Evolutionary conservation across 2,888 invertebrate species (phyloP).

Genomic region (Andrena dorsata): DNA sequence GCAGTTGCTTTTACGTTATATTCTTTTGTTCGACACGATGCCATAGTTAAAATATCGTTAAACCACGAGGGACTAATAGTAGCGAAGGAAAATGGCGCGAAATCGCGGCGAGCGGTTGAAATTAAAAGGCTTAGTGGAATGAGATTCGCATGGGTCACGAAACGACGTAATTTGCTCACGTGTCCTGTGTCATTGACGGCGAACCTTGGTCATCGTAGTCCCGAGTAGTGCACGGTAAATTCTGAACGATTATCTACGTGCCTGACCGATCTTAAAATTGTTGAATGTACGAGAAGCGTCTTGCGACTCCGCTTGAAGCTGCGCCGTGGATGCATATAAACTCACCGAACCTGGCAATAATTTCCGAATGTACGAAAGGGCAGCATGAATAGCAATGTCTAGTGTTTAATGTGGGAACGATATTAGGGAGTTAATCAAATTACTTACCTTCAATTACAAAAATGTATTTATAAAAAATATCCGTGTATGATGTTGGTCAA

Average conservation of each 20-base stretch:
- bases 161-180: constrained; percentile 70
- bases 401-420: no score
- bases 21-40: neutral
- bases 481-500: no score
- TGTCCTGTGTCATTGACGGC: constrained; percentile 66
- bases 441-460: no score
- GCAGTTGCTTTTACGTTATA: no score
- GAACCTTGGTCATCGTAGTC: constrained; percentile 55
- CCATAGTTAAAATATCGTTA: neutral
- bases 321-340: neutral
- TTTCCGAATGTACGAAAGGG: neutral
- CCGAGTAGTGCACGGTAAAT: constrained; percentile 69
- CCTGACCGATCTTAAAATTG: constrained; percentile 53
- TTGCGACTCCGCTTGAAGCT: constrained; percentile 6
- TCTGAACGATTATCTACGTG: constrained; percentile 69
- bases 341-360: neutral
- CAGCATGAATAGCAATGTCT: no score
- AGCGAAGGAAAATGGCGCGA: constrained; percentile 34
- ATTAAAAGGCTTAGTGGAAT: constrained; percentile 73
- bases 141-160: constrained; percentile 57
- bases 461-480: no score
- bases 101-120: constrained; percentile 70
- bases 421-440: no score
- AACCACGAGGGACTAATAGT: constrained; percentile 16
- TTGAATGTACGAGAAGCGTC: constrained; percentile 24